A percentile compares a stretch with the other conserved stretches of the same genome.
Conservation (phyloP, 2,797 vertebrate species). For the Sibirionetta formosa region DNA sequence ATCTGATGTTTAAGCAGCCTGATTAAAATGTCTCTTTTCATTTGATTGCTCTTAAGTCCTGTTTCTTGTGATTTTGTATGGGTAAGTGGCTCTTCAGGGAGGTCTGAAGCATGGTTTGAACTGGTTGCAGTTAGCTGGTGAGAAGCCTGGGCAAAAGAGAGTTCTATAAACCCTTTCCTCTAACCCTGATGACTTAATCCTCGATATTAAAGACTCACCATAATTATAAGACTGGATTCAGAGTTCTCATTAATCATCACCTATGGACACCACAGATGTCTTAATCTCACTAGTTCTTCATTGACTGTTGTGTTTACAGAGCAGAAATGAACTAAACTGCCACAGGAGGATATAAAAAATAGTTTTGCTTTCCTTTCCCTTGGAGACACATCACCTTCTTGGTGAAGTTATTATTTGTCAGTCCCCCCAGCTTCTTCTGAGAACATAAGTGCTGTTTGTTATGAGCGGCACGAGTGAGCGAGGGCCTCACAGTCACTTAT, state of each 20-base stretch:
- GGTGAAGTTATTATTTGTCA: constrained; percentile 3
- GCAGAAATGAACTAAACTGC: constrained; percentile 18
- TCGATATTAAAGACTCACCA: not conserved
- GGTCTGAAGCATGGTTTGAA: not conserved
- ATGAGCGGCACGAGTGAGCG: constrained; percentile 25
- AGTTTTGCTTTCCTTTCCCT: constrained; percentile 45
- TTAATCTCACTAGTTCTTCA: constrained; percentile 52
- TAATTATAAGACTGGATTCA: not conserved
- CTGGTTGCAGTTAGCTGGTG: not conserved
- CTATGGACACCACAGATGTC: constrained; percentile 29
- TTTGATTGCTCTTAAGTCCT: not conserved
- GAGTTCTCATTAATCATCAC: constrained; percentile 51
- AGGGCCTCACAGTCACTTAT: constrained; percentile 28
- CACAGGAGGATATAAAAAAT: not conserved
- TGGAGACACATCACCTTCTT: constrained; percentile 22
- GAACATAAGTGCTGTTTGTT: constrained; percentile 53
- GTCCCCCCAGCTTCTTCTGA: not conserved
- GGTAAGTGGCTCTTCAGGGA: constrained; percentile 9
- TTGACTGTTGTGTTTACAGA: constrained; percentile 41
- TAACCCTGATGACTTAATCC: not conserved
- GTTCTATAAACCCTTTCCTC: not conserved
- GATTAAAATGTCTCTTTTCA: constrained; percentile 45
- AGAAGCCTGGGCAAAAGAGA: not conserved
- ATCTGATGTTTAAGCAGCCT: not conserved
- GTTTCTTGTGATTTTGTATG: not conserved